Conservation (phyloP, 1,140 invertebrate genomes). For the Drosophila nebulosa region DNA sequence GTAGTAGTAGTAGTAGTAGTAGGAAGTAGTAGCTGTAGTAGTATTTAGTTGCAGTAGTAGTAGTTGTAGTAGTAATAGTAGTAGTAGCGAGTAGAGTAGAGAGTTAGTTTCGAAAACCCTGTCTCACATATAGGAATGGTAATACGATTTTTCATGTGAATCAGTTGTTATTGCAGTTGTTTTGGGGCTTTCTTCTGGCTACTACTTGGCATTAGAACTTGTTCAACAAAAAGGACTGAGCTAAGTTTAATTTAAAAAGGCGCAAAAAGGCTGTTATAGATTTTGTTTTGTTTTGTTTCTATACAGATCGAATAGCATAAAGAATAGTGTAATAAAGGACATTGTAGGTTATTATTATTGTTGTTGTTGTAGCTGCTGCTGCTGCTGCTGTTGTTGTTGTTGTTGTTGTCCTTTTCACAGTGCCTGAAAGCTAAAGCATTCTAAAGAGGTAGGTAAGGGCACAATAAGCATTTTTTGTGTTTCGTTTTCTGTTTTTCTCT, state of each 20-base stretch:
- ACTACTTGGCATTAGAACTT: slow-evolving; percentile 31
- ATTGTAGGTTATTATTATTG: neutral
- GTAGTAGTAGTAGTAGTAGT: neutral
- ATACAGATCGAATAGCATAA: neutral
- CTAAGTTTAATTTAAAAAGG: neutral
- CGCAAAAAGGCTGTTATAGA: slow-evolving; percentile 3
- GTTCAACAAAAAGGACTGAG: slow-evolving; percentile 24
- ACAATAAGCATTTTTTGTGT: slow-evolving; percentile 11
- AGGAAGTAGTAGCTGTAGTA: neutral
- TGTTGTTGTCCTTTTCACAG: slow-evolving; percentile 25
- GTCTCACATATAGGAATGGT: neutral
- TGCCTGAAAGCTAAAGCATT: slow-evolving; percentile 49
- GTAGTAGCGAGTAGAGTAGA: neutral
- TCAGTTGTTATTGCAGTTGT: slow-evolving; percentile 2
- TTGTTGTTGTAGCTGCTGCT: neutral
- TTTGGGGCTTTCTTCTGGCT: slow-evolving; percentile 40
- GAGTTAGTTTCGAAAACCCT: neutral
- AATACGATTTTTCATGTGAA: neutral
- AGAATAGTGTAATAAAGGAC: neutral
- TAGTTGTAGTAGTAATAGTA: neutral
- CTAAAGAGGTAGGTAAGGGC: slow-evolving; percentile 18
- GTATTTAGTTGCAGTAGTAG: neutral
- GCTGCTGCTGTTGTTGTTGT: neutral
- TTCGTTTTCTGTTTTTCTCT: slow-evolving; percentile 18
- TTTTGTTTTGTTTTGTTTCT: neutral